Base-by-base conservation (phyloP, 2,113 vertebrate species). In the Eudyptes chrysolophus region DNA sequence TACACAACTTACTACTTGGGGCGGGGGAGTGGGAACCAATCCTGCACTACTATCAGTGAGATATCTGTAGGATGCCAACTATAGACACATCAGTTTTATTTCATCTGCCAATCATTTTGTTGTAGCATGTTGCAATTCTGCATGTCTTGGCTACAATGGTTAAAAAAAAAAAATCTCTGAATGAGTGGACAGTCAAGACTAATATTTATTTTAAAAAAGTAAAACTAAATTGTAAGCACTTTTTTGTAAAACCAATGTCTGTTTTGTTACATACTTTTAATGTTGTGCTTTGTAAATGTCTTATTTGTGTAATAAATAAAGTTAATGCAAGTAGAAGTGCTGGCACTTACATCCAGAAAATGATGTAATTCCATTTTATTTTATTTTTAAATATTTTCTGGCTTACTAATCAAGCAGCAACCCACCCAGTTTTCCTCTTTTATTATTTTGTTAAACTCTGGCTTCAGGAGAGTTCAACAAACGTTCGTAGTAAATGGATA, bases 121-220 rank as follows among this genome's bases (percentile, higher is more conserved):
- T 97, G 96, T 98, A 97, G 98, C 98, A 98, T 98, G 98, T 98
- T 98, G 98, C 98, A 98, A 98, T 98, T 98, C 98, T 97, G 98
- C 94, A 97, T 98, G 98, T 98, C 98, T 99, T 98, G 98, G 98
- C 98, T 98, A 98, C 98, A 98, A 98, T 98, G 97, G 98, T 98
- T 98, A 98, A 98, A 98, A 97, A 98, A 81, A 98, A 98, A 98
- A 97, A 98, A 96, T 98, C 98, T 98, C 98, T 98, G 98, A 98
- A 98, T 77, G 94, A 97, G 92, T 97, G 97, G 98, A 97, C 97
- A 90, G 92, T 98, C 97, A 97, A 98, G 98, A 99, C 99, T 98
- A 98, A 98, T 99, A 99, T 99, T 99, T 99, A 99, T 99, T 99
- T 99, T 99, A 99, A 99, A 98, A 98, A 98, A 98, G 98, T 95